Evolutionary conservation across 2,888 invertebrate genomes (phyloP), one percentile per base, ranked within the genome.

Genomic region (Hoplodrina ambigua): DNA sequence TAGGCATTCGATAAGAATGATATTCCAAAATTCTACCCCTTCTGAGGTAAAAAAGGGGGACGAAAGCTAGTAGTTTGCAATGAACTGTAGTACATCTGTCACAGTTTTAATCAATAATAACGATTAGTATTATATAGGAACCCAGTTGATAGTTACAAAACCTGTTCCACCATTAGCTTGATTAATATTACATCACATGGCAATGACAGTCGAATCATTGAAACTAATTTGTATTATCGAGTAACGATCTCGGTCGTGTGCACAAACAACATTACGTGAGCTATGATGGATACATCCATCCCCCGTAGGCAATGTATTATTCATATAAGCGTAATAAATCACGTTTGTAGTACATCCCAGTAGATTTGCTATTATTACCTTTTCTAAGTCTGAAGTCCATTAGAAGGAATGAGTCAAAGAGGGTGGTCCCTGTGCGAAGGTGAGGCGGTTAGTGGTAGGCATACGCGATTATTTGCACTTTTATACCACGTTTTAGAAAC

Each of bases 311-410:
- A 81, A 92, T 92, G 90, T 89, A 87, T 92, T 92, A 92, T 92
- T 92, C 92, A 92, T 91, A 86, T 80, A 79, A 72, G 72, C 80
- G 88, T 90, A 87, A 92, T 92, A 92, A 92, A 92, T 92, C 91
- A 91, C 86, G 86, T 90, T 86, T 87, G 86, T 86, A 85, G 85
- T 86, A 86, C 86, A 78, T 85, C 87, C 85, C 84, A 72, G 78
- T 80, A 87, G 88, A 87, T 86, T 87, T 84, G 80, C 85, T 87
- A 89, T 89, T 87, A 90, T 89, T 88, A 86, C 86, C 81, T 84
- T 86, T 87, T 87, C 85, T 80, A 86, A 89, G 89, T 86, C 85
- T 80, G 67, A 81, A 88, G 88, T 87, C 85, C 85, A 88, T 88
- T 88, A 89, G 85, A 86, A 85, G 83, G 85, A 88, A 81, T 77